phyloP scores from a whole-genome alignment of 2,797 vertebrate species.

The Melanogrammus aeglefinus region DNA sequence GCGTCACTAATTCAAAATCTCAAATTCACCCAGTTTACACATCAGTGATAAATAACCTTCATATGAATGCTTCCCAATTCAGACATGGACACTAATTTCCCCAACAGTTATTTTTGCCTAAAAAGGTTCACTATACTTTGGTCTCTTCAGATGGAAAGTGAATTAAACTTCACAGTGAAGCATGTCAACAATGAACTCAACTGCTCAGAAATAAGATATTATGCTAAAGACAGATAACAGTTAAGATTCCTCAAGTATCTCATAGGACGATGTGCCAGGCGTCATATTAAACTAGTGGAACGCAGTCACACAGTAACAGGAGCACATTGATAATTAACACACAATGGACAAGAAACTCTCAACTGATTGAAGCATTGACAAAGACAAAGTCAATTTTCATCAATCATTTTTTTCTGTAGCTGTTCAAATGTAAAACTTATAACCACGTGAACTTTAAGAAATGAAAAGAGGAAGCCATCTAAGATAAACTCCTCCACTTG shows the following conservation, averaged over 20 bases:
- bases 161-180: neutral
- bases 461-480: neutral
- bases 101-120: neutral
- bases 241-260: neutral
- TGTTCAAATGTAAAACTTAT: neutral
- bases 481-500: neutral
- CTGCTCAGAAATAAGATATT: neutral
- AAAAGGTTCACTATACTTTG: slow-evolving; percentile 28
- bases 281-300: neutral
- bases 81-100: slow-evolving; percentile 6
- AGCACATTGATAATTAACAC: slow-evolving; percentile 2
- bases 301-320: neutral
- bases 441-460: neutral
- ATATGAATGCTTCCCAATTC: neutral
- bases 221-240: neutral
- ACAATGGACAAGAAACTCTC: slow-evolving; percentile 16
- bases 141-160: slow-evolving; percentile 24
- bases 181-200: neutral
- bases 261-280: neutral
- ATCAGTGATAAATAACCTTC: neutral
- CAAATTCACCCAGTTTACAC: neutral
- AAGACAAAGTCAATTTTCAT: neutral
- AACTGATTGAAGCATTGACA: neutral
- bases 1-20: neutral
- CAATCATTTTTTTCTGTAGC: neutral